Conservation (phyloP, 2,113 vertebrate genomes). For the Boleophthalmus pectinirostris region DNA sequence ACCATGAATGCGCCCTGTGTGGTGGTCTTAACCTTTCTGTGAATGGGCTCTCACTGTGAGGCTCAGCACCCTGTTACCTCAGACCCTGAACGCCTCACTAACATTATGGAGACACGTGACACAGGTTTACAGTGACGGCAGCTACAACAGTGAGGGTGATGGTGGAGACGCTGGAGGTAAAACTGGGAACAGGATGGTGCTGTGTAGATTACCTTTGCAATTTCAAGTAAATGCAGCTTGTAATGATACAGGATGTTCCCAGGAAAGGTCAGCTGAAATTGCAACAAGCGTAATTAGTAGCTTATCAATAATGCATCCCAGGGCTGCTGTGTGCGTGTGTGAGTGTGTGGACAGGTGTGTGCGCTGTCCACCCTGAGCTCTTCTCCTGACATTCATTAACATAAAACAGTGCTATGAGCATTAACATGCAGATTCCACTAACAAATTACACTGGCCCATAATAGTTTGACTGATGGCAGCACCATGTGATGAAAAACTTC, state of each 20-base stretch:
- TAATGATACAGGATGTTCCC: constrained; percentile 75
- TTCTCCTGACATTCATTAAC: constrained; percentile 58
- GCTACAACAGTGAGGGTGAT: constrained; percentile 12
- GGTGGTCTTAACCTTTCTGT: constrained; percentile 28
- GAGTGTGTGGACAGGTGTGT: constrained; percentile 21
- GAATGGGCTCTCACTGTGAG: constrained; percentile 14
- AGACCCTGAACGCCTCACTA: neutral
- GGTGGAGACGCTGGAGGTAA: constrained; percentile 4
- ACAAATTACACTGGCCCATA: constrained; percentile 33
- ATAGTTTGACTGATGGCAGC: constrained; percentile 27
- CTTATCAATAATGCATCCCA: constrained; percentile 78
- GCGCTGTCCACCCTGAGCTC: constrained; percentile 45
- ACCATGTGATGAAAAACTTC: constrained; percentile 56
- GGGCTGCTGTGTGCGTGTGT: constrained; percentile 55
- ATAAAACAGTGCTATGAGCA: constrained; percentile 53
- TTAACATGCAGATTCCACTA: constrained; percentile 44
- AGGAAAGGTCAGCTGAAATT: constrained; percentile 77
- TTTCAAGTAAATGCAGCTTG: constrained; percentile 69
- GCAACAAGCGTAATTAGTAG: constrained; percentile 78
- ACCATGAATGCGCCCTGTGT: constrained; percentile 1
- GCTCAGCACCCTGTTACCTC: constrained; percentile 10
- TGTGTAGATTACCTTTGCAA: constrained; percentile 73
- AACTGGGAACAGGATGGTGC: constrained; percentile 31
- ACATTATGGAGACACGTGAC: constrained; percentile 2
- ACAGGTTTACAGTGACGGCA: neutral